Evolutionary conservation across 2,888 invertebrate species (phyloP).

Genomic region (Lasioglossum figueresi): DNA sequence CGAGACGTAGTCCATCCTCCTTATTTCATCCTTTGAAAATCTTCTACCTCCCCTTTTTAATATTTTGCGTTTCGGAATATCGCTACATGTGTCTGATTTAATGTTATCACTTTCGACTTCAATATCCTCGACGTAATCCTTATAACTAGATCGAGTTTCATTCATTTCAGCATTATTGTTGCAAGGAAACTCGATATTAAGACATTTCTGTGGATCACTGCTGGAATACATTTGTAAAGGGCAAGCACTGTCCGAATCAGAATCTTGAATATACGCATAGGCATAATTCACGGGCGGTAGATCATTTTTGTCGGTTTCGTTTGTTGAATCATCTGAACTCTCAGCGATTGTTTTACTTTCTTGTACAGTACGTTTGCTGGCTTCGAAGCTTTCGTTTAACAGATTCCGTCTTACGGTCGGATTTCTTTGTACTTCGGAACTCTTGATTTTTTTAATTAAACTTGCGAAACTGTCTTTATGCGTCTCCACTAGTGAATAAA

Average conservation of each 20-base stretch:
- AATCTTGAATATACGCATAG: slow-evolving; percentile 67
- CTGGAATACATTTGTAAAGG: slow-evolving; percentile 75
- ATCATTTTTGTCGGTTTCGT: slow-evolving; percentile 42
- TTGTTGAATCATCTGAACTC: slow-evolving; percentile 33
- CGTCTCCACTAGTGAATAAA: slow-evolving; percentile 74
- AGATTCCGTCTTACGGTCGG: slow-evolving; percentile 55
- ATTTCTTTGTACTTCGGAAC: slow-evolving; percentile 31
- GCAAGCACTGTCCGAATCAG: slow-evolving; percentile 73
- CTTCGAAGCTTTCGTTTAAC: slow-evolving; percentile 36
- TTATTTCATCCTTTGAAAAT: neutral
- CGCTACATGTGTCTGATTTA: slow-evolving; percentile 6
- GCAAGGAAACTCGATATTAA: slow-evolving; percentile 54
- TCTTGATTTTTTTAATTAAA: slow-evolving; percentile 79
- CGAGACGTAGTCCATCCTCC: neutral
- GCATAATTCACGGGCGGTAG: slow-evolving; percentile 12
- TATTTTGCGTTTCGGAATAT: slow-evolving; percentile 2
- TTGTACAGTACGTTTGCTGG: neutral
- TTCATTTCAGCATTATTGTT: neutral
- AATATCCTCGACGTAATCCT: neutral
- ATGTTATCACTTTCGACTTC: neutral
- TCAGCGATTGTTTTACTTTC: slow-evolving; percentile 15
- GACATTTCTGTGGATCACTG: slow-evolving; percentile 65
- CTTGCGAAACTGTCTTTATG: slow-evolving; percentile 80
- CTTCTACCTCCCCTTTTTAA: neutral
- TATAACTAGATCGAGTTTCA: neutral